phyloP scores from a whole-genome alignment of 2,797 vertebrate genomes.

The Helicolenus hilgendorfi region DNA sequence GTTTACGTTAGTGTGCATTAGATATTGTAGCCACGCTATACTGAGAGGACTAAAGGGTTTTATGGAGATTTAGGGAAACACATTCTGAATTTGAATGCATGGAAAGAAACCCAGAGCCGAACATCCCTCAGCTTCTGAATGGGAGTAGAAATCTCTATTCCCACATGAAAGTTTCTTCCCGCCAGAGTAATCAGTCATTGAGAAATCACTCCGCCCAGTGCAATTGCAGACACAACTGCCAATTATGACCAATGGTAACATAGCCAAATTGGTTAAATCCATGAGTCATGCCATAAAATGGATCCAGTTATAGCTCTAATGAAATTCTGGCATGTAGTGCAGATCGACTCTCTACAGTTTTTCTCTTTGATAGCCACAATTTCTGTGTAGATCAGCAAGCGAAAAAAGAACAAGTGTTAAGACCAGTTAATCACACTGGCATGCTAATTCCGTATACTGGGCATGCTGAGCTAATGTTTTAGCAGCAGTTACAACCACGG shows the following conservation, averaged over 20 bases:
- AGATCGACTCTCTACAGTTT: constrained; percentile 51
- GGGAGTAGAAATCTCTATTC: constrained; percentile 46
- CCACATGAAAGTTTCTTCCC: constrained; percentile 48
- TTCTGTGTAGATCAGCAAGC: constrained; percentile 68
- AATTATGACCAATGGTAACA: constrained; percentile 67
- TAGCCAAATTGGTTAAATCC: constrained; percentile 70
- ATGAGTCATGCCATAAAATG: constrained; percentile 69
- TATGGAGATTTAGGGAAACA: constrained; percentile 43
- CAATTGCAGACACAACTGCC: constrained; percentile 60
- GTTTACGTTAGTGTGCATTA: constrained; percentile 15
- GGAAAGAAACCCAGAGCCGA: constrained; percentile 8
- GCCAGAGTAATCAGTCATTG: constrained; percentile 63
- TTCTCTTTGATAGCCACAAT: constrained; percentile 56
- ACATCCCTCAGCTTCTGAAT: constrained; percentile 38
- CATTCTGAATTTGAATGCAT: constrained; percentile 40
- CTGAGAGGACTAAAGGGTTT: constrained; percentile 29
- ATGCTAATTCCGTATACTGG: constrained; percentile 67
- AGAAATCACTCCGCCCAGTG: constrained; percentile 58
- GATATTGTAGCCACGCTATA: constrained; percentile 18
- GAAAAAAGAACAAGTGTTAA: constrained; percentile 61
- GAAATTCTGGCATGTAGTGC: constrained; percentile 65
- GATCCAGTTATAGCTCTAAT: constrained; percentile 72
- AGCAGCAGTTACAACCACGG: constrained; percentile 57
- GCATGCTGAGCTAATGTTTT: constrained; percentile 72
- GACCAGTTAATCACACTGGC: constrained; percentile 61